phyloP scores from a whole-genome alignment of 2,113 vertebrate species.

The Archocentrus centrarchus region DNA sequence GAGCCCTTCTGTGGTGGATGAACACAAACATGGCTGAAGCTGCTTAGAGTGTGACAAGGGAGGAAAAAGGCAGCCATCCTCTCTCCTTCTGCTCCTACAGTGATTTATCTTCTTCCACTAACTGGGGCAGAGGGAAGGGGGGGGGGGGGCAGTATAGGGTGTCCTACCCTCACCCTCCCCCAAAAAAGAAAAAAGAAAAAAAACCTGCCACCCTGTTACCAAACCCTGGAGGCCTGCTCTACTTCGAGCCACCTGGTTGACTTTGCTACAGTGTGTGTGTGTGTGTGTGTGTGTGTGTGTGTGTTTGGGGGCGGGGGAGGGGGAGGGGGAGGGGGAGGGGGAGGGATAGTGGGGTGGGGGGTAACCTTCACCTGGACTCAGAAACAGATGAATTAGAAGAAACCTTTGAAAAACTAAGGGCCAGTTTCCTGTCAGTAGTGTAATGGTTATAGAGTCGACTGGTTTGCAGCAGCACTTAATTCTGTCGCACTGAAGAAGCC shows the following conservation, averaged over 20 bases:
- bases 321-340: too few species aligned
- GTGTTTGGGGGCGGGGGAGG: background rate
- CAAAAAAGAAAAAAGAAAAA: background rate
- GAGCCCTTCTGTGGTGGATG: slow-evolving; percentile 9
- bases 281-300: slow-evolving; percentile 5
- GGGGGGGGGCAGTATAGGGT: slow-evolving; percentile 45
- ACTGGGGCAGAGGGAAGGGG: slow-evolving; percentile 60
- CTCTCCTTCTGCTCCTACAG: slow-evolving; percentile 38
- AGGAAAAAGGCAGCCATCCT: slow-evolving; percentile 44
- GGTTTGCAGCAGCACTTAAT: slow-evolving; percentile 31
- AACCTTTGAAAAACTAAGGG: slow-evolving; percentile 35
- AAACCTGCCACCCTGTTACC: slow-evolving; percentile 24
- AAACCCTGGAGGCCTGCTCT: slow-evolving; percentile 74
- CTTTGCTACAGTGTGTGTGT: slow-evolving; percentile 53
- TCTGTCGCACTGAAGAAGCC: slow-evolving; percentile 29
- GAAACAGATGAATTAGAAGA: slow-evolving; percentile 39
- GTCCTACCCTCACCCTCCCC: slow-evolving; percentile 44
- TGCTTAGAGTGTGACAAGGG: slow-evolving; percentile 32
- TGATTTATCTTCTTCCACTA: slow-evolving; percentile 69
- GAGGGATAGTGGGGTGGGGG: background rate
- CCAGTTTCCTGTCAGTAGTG: slow-evolving; percentile 20
- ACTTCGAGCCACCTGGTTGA: slow-evolving; percentile 78
- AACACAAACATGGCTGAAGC: slow-evolving; percentile 38
- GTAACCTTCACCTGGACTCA: slow-evolving; percentile 59
- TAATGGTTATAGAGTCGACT: slow-evolving; percentile 13